Evolutionary conservation across 2,888 invertebrate genomes (phyloP), one percentile per base, ranked within the genome.

Genomic region (Physocephala rufipes): DNA sequence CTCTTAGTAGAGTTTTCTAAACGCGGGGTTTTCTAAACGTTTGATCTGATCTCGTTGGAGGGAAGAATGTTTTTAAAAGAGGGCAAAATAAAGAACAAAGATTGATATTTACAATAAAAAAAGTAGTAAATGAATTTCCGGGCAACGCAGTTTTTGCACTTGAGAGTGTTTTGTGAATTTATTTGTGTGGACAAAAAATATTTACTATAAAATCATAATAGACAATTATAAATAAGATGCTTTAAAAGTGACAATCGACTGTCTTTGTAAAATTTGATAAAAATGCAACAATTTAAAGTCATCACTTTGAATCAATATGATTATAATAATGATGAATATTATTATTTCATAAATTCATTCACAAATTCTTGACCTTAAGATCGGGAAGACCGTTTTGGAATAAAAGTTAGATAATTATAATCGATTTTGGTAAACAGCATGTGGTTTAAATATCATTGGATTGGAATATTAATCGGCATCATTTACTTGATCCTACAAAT

Each of bases 401-500:
- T 36, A 36, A 36, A 36, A 21, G 26, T 49, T 58, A n/a, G 26
- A 24, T 24, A 28, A 58, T 28, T 26, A 24, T 9, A 15, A 58
- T 58, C 9, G 65, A 7, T 55, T n/a, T 24, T n/a, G 21, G 21
- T n/a, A 53, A 49, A 13, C 53, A 78, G 65, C 73, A 80, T 80
- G 80, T 78, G 77, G 76, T 77, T 77, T 71, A 74, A 73, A 72
- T 78, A 76, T 73, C 76, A 77, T 71, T 79, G 80, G 79, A 79
- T 77, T 72, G 73, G 36, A 36, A 9, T 75, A 51, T 61, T 77
- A 66, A 75, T 77, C 66, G 78, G 76, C 70, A 72, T 76, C 55
- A 75, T 79, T 77, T 78, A 74, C 65, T 67, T 77, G 21, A 72
- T 76, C 55, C 70, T 75, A 65, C 74, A 76, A 64, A 74, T 71